A percentile compares a stretch with the other conserved stretches of the same genome.
Conservation (phyloP, 2,888 invertebrate genomes). For the Loripinus fragilis region DNA sequence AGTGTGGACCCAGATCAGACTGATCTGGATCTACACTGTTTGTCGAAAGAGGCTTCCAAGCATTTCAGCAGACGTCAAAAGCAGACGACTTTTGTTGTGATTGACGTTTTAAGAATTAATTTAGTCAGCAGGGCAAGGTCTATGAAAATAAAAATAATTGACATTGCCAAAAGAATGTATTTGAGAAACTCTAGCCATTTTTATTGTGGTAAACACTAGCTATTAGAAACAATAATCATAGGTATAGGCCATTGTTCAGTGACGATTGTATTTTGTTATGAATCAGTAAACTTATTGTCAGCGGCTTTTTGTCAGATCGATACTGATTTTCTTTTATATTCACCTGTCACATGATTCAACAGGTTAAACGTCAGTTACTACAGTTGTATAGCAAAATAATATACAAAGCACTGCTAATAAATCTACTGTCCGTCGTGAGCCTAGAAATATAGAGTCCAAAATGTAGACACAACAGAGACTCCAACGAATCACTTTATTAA, state of each 20-base stretch:
- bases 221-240: neutral
- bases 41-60: no score
- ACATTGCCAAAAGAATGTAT: conserved; percentile 8
- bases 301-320: conserved; percentile 5
- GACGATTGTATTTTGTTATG: neutral
- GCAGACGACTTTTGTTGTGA: no score
- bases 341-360: neutral
- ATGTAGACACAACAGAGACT: no score
- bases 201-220: conserved; percentile 6
- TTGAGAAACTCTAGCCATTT: neutral
- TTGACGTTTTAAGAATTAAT: no score
- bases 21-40: no score
- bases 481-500: no score
- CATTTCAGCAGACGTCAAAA: no score
- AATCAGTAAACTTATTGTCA: conserved; percentile 8
- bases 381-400: neutral
- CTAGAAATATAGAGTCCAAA: no score
- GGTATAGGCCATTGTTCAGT: neutral
- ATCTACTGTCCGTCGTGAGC: no score
- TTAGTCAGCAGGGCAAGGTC: no score
- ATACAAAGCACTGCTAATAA: neutral
- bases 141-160: neutral
- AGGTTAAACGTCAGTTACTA: neutral
- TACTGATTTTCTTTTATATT: conserved; percentile 1
- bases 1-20: no score